Base-by-base conservation (phyloP, 2,888 invertebrate species). In the Erebia palarica region DNA sequence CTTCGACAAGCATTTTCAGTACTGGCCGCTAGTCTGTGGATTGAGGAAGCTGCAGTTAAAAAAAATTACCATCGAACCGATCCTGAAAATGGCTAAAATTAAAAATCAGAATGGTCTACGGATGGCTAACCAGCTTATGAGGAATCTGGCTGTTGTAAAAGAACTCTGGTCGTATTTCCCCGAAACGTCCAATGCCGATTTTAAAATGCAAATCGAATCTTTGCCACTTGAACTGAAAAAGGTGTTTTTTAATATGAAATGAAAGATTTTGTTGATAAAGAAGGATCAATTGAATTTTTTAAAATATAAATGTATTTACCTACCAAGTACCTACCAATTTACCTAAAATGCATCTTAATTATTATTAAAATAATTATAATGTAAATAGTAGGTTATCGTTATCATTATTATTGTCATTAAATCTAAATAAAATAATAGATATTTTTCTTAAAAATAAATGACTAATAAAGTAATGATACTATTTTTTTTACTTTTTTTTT, bases 11-110 rank as follows among this genome's bases (percentile, higher is more conserved):
- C 84, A 86, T 27, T 88, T 88, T 70, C 75, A 78, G 0, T 87
- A 76, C 74, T 86, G 79, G 77, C 87, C 88, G 0, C 75, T 88
- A 0, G 36, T 88, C 5, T 87, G 87, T 60, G 86, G 84, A 1
- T 53, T 88, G 16, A 81, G 83, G 21, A 87, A 87, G 71, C 77
- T 83, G 14, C 82, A 85, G 47, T 70, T 85, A 3, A 82, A 84
- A 18, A 87, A 87, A 73, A 80, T 88, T 11, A 82, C 83, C 0
- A 13, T 80, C 0, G 80, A 82, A 10, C 77, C 80, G 0, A 83
- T 87, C 0, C 55, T 84, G 0, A 85, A 87, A 73, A 84, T 86
- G 63, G 86, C 87, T 0, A 83, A 79, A 64, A 83, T 86, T 0
- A 88, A 86, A 69, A 85, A 84, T 65, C 71, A 72, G n/a, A 58